Base-by-base conservation (phyloP, 1,140 invertebrate genomes). In the Helicorthomorpha holstii region DNA sequence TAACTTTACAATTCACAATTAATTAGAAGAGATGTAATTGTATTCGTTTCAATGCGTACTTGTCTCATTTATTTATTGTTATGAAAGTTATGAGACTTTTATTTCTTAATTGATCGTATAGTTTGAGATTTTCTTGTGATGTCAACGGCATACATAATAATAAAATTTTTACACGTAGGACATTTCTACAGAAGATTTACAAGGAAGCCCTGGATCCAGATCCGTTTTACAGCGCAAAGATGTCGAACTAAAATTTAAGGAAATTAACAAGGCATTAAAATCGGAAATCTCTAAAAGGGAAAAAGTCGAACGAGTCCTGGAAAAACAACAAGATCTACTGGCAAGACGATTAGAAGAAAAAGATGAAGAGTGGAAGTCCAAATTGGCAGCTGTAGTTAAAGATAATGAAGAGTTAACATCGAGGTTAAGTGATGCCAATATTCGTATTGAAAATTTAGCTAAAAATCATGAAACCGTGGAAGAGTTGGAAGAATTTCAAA, bases 401-500 rank as follows among this genome's bases (percentile, higher is more conserved):
- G 73, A 77, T 27, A 81, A 79, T 57, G 64, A 68, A 53, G 72
- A 74, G 16, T 60, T 82, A 23, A 71, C 75, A 63, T 70, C 76
- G 48, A 72, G 74, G 10, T 63, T 84, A 12, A 74, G 73, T 58
- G 68, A 74, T 56, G 74, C 77, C 1, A 77, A 82, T 74, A 67
- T 55, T 22, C 75, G 74, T 48, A 77, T 77, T 63, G 71, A 75
- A 49, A 77, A 75, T 57, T 63, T 76, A 44, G 71, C 73, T 46
- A 71, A 69, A 58, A 75, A 74, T 64, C 76, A 79, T 69, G 81
- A 83, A 63, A 80, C 83, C 62, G 79, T 78, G 53, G 81, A 83
- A 58, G 79, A 83, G 59, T 66, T 85, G 50, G 80, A 84, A 66
- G 79, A 76, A 55, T 74, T 82, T 57, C 78, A 83, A 63, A 76